Percentiles rank a stretch among this genome's conserved stretches.
Evolutionary conservation across 2,888 invertebrate species (phyloP).

Genomic region (Isotomurus palustris): DNA sequence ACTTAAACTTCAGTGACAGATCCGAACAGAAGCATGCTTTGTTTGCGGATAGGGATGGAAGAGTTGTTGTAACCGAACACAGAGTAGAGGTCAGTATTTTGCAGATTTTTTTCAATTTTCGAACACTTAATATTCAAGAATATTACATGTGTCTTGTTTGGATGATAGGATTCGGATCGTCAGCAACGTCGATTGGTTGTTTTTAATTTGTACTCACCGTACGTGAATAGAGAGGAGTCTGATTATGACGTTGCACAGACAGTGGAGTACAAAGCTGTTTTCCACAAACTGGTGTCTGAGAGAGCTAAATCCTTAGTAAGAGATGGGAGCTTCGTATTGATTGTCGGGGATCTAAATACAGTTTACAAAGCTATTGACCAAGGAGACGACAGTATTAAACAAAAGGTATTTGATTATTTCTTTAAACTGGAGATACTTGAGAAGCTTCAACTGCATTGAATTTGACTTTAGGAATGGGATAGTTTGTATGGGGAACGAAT

Average conservation of each 20-base stretch:
- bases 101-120: neutral
- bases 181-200: slow-evolving; percentile 16
- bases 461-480: slow-evolving; percentile 19
- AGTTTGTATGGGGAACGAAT: no score
- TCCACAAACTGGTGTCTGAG: slow-evolving; percentile 24
- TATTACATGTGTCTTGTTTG: neutral
- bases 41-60: slow-evolving; percentile 31
- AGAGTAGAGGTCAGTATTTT: slow-evolving; percentile 18
- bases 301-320: slow-evolving; percentile 22
- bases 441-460: no score
- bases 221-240: slow-evolving; percentile 30
- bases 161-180: slow-evolving; percentile 24
- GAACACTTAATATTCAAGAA: neutral
- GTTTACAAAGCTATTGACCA: slow-evolving; percentile 29
- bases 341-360: slow-evolving; percentile 39
- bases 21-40: no score
- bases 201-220: slow-evolving; percentile 40
- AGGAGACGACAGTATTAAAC: slow-evolving; percentile 6
- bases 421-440: no score
- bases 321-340: slow-evolving; percentile 30
- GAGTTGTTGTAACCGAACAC: slow-evolving; percentile 33
- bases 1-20: no score
- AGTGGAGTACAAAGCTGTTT: slow-evolving; percentile 26
- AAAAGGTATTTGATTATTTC: neutral
- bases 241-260: slow-evolving; percentile 20